Percentiles rank a stretch among this genome's conserved stretches.
phyloP scores from a whole-genome alignment of 2,113 vertebrate species.

The Triplophysa tibetana region DNA sequence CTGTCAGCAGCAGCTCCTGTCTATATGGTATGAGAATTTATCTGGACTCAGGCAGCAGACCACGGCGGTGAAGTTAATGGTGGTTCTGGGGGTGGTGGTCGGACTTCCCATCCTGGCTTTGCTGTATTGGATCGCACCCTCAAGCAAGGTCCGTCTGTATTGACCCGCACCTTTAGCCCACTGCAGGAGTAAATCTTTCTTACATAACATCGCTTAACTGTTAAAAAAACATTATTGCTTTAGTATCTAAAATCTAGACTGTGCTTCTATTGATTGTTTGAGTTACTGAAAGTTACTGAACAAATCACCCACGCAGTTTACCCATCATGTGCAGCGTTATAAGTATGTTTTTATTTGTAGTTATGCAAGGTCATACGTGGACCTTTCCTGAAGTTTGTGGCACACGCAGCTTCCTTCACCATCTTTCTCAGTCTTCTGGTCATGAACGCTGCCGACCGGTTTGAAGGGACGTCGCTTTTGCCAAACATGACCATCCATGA shows the following conservation, averaged over 20 bases:
- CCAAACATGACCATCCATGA: constrained; percentile 91
- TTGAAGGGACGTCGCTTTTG: constrained; percentile 87
- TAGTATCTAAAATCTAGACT: too few species aligned
- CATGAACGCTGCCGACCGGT: constrained; percentile 93
- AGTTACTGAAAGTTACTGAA: too few species aligned
- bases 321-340: background rate
- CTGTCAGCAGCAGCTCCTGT: constrained; percentile 94
- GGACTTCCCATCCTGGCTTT: constrained; percentile 88
- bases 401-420: constrained; percentile 92
- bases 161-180: background rate
- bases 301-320: too few species aligned
- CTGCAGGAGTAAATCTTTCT: background rate
- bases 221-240: background rate
- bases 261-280: too few species aligned
- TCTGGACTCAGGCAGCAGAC: constrained; percentile 89
- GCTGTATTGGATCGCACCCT: constrained; percentile 90
- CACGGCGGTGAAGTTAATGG: constrained; percentile 86
- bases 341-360: constrained; percentile 68
- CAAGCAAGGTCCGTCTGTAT: constrained; percentile 85
- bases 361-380: constrained; percentile 88
- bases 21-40: constrained; percentile 95
- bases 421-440: constrained; percentile 92
- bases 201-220: background rate
- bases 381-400: constrained; percentile 96
- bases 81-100: constrained; percentile 85